Percentiles rank a stretch among this genome's conserved stretches.
Conservation (phyloP, 2,888 invertebrate genomes). For the Torymus aiolomorphi region DNA sequence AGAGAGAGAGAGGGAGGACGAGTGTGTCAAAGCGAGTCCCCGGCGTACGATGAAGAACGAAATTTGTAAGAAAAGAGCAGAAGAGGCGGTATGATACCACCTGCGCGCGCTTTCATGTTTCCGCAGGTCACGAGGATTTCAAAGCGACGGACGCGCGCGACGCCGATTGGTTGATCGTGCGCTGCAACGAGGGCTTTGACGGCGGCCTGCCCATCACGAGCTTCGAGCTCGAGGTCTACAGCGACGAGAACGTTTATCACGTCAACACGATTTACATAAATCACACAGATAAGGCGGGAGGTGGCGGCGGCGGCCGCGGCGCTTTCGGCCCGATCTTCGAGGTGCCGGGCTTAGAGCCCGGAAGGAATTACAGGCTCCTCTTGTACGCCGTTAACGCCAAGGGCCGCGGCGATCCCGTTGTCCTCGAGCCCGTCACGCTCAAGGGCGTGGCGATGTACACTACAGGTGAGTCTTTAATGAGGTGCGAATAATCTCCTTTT, state of each 20-base stretch:
- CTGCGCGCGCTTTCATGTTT: too few species aligned
- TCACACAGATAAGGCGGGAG: conserved; percentile 65
- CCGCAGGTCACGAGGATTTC: conserved; percentile 68
- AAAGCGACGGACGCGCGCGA: conserved; percentile 69
- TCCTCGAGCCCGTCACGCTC: conserved; percentile 89
- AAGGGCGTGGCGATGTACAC: conserved; percentile 86
- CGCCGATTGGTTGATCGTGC: conserved; percentile 88
- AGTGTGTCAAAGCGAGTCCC: too few species aligned
- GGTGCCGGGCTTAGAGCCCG: conserved; percentile 83
- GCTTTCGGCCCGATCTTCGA: conserved; percentile 79
- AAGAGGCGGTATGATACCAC: too few species aligned
- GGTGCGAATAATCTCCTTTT: too few species aligned
- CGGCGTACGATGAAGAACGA: too few species aligned
- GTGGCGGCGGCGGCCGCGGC: conserved; percentile 29
- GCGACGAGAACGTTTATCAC: conserved; percentile 70
- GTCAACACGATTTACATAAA: conserved; percentile 69
- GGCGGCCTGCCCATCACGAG: conserved; percentile 88
- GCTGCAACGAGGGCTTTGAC: conserved; percentile 91
- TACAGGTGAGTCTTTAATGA: conserved; percentile 66
- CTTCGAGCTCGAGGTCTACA: conserved; percentile 72
- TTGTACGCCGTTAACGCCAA: conserved; percentile 92
- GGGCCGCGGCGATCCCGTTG: conserved; percentile 88
- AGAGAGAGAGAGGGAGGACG: too few species aligned
- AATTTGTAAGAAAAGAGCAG: too few species aligned
- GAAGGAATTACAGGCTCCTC: conserved; percentile 86